Base-by-base conservation (phyloP, 2,797 vertebrate genomes). In the Caiman crocodilus region DNA sequence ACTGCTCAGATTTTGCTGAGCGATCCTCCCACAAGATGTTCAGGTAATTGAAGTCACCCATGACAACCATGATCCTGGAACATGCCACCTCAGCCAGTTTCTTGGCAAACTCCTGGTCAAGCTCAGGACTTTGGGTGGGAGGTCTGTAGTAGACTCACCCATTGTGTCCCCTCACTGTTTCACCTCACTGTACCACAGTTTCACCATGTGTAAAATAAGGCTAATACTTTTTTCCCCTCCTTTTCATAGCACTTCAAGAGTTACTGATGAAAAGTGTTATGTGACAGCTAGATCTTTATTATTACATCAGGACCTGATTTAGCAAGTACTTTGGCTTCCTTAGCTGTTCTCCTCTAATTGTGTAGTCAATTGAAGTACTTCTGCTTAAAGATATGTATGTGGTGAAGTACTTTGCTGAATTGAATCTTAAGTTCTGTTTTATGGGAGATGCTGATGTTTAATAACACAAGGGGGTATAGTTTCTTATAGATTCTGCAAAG, bases 361-460 rank as follows among this genome's bases (percentile, higher is more conserved):
- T 67, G 61, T 23, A 85, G 30, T 81, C 65, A 58, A 15, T 79
- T 8, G 2, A 32, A 63, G 18, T 77, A 14, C 23, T 93, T 58
- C 63, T 86, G 13, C 20, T 93, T 73, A 59, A 88, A 83, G 63
- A 76, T 87, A 82, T 30, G 10, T 50, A 56, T 93, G 58, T 67
- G 28, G 58, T 81, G 65, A 88, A 93, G 67, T 61, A 82, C 55
- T 87, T 80, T 58, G 58, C 64, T 87, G 83, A 91, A 94, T 14
- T 35, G 35, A 82, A 21, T 58, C 16, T 81, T 90, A 91, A 85
- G 92, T 95, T 92, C 56, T 90, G 55, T 14, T 90, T 91, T 85
- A 95, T 90, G 89, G 55, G 63, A 75, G 75, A 91, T 93, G 32
- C 4, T 90, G 92, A 67, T 82, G 82, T 84, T 91, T 94, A 96